phyloP scores from a whole-genome alignment of 2,113 vertebrate genomes.

The Hyperopisus bebe region DNA sequence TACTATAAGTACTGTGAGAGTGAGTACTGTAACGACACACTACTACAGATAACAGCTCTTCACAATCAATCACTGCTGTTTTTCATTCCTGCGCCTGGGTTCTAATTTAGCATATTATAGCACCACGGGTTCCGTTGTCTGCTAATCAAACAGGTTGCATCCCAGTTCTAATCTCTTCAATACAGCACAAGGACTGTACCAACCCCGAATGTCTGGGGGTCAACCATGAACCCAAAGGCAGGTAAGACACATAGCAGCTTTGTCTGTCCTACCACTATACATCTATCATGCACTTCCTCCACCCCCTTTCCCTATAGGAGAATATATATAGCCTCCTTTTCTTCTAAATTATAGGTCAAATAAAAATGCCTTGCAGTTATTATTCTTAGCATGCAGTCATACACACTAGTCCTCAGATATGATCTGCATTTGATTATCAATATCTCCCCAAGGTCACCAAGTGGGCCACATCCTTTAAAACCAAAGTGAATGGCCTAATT shows the following conservation, averaged over 20 bases:
- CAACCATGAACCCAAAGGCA: not conserved
- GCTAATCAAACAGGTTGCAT: not conserved
- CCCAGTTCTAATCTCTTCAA: not conserved
- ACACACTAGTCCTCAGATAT: slow-evolving; percentile 20
- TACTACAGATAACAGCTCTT: not conserved
- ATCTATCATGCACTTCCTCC: not conserved
- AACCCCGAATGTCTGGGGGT: not conserved
- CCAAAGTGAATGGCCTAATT: slow-evolving; percentile 57
- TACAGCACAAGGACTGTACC: not conserved
- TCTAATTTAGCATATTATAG: not conserved
- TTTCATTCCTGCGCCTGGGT: not conserved
- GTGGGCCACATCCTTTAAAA: slow-evolving; percentile 45
- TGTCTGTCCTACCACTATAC: not conserved
- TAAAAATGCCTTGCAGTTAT: not conserved
- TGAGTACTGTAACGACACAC: not conserved
- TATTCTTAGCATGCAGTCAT: not conserved
- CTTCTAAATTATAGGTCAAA: not conserved
- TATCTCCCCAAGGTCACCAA: slow-evolving; percentile 50
- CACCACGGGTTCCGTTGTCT: not conserved
- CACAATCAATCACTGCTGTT: not conserved
- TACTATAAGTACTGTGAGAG: too few relatives aligned
- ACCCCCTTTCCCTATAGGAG: not conserved
- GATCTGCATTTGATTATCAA: slow-evolving; percentile 51
- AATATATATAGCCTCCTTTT: not conserved
- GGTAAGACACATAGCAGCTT: not conserved